A percentile compares a stretch with the other conserved stretches of the same genome.
Evolutionary conservation across 2,888 invertebrate genomes (phyloP).

Genomic region (Ennomos fuscantarius): DNA sequence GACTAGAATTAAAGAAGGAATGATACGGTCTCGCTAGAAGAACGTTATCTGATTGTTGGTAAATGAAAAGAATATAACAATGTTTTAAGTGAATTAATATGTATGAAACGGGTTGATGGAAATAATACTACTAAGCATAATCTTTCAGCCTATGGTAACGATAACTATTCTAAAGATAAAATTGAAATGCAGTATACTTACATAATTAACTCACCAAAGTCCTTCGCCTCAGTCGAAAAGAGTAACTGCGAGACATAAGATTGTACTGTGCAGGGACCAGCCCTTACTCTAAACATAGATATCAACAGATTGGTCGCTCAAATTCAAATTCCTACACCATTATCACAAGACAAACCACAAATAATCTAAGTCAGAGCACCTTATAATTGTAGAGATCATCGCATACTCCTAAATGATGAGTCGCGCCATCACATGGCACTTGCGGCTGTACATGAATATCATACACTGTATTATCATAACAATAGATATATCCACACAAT

Average conservation of each 20-base stretch:
- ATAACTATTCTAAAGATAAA: slow-evolving; percentile 62
- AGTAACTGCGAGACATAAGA: slow-evolving; percentile 43
- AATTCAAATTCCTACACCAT: slow-evolving; percentile 70
- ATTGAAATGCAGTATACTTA: slow-evolving; percentile 77
- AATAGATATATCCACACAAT: slow-evolving; percentile 79
- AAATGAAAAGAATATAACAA: slow-evolving; percentile 1
- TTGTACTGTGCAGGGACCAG: slow-evolving; percentile 66
- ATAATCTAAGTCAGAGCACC: slow-evolving; percentile 84
- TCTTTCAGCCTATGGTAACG: slow-evolving; percentile 69
- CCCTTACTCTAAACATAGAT: slow-evolving; percentile 71
- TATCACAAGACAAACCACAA: slow-evolving; percentile 80
- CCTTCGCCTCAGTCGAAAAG: slow-evolving; percentile 43
- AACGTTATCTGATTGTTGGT: slow-evolving; percentile 4
- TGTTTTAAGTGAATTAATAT: neutral
- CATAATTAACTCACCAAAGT: slow-evolving; percentile 44
- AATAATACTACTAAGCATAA: slow-evolving; percentile 54
- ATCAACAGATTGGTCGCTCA: slow-evolving; percentile 77
- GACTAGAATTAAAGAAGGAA: slow-evolving; percentile 37
- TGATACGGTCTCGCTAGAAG: slow-evolving; percentile 7
- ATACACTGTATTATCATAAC: slow-evolving; percentile 66
- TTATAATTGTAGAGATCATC: slow-evolving; percentile 85
- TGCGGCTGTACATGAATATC: slow-evolving; percentile 75
- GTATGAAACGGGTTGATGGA: slow-evolving; percentile 30
- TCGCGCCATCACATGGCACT: slow-evolving; percentile 78
- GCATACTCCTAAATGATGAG: slow-evolving; percentile 69